Percentiles rank a stretch among this genome's conserved stretches.
These are phyloP conservation scores for Syngnathus rostellatus DNA, from an alignment of 2,797 vertebrate genomes.

Conservation along the genomic window DNA sequence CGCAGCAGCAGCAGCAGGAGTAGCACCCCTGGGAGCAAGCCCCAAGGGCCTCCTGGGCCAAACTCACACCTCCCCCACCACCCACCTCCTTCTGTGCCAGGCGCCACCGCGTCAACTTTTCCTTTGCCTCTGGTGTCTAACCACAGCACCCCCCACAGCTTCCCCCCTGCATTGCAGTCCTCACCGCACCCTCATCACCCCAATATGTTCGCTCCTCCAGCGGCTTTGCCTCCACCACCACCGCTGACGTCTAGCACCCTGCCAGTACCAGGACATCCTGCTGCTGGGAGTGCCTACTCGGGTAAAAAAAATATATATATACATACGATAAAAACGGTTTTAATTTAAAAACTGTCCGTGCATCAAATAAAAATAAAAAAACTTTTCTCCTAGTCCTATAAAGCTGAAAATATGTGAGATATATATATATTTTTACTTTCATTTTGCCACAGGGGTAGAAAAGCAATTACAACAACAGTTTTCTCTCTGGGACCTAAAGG, in stretches of 20 bases:
- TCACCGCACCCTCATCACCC: constrained; percentile 83
- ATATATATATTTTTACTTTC: not conserved
- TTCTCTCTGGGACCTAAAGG: constrained; percentile 22
- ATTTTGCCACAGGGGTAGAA: constrained; percentile 1
- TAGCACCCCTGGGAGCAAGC: constrained; percentile 89
- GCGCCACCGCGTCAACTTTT: constrained; percentile 73
- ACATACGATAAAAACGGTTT: not conserved
- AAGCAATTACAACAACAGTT: constrained; percentile 48
- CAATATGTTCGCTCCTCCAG: constrained; percentile 98
- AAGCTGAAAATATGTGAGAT: constrained; percentile 33
- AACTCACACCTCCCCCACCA: constrained; percentile 77
- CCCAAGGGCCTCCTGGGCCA: constrained; percentile 72
- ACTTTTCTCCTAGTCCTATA: constrained; percentile 14
- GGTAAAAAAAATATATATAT: constrained; percentile 56
- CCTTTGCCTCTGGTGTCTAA: constrained; percentile 77
- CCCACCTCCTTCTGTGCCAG: constrained; percentile 69
- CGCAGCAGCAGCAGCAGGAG: constrained; percentile 85
- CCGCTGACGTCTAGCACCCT: constrained; percentile 89
- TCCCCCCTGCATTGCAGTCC: constrained; percentile 83
- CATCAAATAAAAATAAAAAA: constrained; percentile 13
- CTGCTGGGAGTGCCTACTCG: constrained; percentile 86
- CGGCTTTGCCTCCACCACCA: constrained; percentile 92
- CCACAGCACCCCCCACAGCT: constrained; percentile 81
- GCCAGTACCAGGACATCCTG: constrained; percentile 89
- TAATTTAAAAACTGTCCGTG: not conserved